A percentile compares a stretch with the other conserved stretches of the same genome.
Evolutionary conservation across 92 coral and sea anemone genomes (phyloP).

Genomic region (Parazoanthus atlanticus): DNA sequence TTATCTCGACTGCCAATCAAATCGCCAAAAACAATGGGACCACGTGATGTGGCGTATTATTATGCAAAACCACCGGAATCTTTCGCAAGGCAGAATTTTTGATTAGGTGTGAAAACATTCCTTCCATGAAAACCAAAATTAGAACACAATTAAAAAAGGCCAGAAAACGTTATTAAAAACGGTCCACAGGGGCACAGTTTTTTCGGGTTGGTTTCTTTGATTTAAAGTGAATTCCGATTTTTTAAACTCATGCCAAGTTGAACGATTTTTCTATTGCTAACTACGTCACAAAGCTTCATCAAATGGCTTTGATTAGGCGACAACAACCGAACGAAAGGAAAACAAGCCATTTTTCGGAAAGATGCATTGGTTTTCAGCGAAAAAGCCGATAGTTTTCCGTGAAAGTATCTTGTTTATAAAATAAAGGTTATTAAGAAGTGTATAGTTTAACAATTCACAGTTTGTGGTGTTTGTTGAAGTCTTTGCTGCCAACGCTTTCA

Average conservation of each 20-base stretch:
- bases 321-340: slow-evolving; percentile 24
- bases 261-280: slow-evolving; percentile 41
- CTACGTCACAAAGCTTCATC: slow-evolving; percentile 65
- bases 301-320: slow-evolving; percentile 49
- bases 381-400: slow-evolving; percentile 8
- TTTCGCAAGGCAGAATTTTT: slow-evolving; percentile 49
- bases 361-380: slow-evolving; percentile 16
- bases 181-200: slow-evolving; percentile 26
- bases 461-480: slow-evolving; percentile 7
- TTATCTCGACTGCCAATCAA: slow-evolving; percentile 90
- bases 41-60: slow-evolving; percentile 78
- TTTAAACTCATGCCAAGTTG: slow-evolving; percentile 44
- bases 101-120: slow-evolving; percentile 54
- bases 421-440: not conserved
- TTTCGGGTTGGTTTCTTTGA: slow-evolving; percentile 27
- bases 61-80: slow-evolving; percentile 92
- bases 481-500: not conserved
- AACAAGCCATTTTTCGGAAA: slow-evolving; percentile 34
- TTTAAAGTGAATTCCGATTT: slow-evolving; percentile 45
- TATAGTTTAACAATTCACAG: not conserved
- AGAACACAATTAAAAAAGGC: slow-evolving; percentile 57
- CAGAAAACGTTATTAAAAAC: slow-evolving; percentile 49
- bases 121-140: slow-evolving; percentile 63
- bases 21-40: slow-evolving; percentile 69
- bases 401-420: not conserved